phyloP scores from a whole-genome alignment of 2,888 invertebrate genomes.

The Teinopalpus imperialis region DNA sequence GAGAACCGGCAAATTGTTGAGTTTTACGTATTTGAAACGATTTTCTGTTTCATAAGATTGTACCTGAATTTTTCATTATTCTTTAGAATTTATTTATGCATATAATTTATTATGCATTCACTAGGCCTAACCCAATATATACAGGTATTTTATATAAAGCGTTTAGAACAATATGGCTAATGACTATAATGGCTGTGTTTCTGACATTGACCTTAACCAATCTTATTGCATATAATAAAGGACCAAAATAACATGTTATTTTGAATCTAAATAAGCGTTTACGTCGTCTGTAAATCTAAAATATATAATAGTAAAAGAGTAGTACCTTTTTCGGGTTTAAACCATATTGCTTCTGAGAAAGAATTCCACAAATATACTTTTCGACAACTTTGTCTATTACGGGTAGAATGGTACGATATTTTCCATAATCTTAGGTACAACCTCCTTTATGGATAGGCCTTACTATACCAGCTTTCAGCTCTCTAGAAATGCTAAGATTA shows the following conservation, averaged over 20 bases:
- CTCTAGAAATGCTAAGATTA: not conserved
- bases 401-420: slow-evolving; percentile 16
- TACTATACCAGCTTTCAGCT: slow-evolving; percentile 4
- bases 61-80: too few relatives aligned
- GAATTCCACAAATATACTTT: slow-evolving; percentile 4
- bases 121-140: too few relatives aligned
- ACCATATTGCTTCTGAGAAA: slow-evolving; percentile 6
- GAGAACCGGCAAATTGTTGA: not conserved
- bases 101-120: too few relatives aligned
- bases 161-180: too few relatives aligned
- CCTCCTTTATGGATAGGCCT: slow-evolving; percentile 1
- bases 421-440: not conserved
- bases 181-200: too few relatives aligned
- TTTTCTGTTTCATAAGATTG: too few relatives aligned
- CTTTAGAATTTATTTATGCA: too few relatives aligned
- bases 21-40: not conserved
- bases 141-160: too few relatives aligned
- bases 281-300: slow-evolving; percentile 15
- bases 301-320: slow-evolving; percentile 11
- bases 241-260: slow-evolving; percentile 14
- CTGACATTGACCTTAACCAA: too few relatives aligned
- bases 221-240: too few relatives aligned
- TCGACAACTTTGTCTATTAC: slow-evolving; percentile 21
- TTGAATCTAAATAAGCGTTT: not conserved
- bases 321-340: slow-evolving; percentile 17